Conservation (phyloP, 2,888 invertebrate species). For the Incurvaria masculella region DNA sequence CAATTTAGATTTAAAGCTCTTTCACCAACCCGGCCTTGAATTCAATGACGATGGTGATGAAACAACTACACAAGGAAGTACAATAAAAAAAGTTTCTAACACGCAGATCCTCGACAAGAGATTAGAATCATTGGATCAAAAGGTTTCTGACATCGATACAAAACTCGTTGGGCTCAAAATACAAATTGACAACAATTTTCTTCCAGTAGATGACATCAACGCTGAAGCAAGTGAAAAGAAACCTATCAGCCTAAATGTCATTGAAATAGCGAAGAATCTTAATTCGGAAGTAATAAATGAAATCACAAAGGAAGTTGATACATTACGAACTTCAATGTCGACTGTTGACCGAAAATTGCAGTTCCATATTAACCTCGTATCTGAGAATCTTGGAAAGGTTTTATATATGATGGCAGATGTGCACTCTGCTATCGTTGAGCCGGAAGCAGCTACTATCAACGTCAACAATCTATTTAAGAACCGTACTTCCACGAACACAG, state of each 20-base stretch:
- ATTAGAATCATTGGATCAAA: constrained; percentile 73
- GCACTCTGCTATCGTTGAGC: constrained; percentile 80
- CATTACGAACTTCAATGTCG: constrained; percentile 72
- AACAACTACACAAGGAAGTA: constrained; percentile 8
- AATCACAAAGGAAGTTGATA: constrained; percentile 77
- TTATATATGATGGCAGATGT: constrained; percentile 77
- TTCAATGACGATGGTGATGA: constrained; percentile 27
- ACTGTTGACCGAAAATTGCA: constrained; percentile 79
- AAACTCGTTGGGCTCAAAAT: constrained; percentile 76
- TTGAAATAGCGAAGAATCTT: constrained; percentile 80
- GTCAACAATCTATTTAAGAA: constrained; percentile 49
- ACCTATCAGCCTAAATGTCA: constrained; percentile 77
- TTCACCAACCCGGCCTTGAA: constrained; percentile 51
- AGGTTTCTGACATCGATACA: constrained; percentile 78
- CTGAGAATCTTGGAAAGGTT: constrained; percentile 77
- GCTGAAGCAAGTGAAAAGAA: constrained; percentile 87
- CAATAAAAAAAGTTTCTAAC: constrained; percentile 24
- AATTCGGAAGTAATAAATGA: constrained; percentile 78
- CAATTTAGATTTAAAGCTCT: constrained; percentile 71
- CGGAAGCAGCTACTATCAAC: constrained; percentile 55
- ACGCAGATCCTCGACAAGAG: constrained; percentile 60
- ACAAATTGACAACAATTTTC: constrained; percentile 78
- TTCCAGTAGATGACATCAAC: constrained; percentile 79
- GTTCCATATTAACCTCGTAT: constrained; percentile 79
- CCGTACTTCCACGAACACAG: constrained; percentile 57